Conservation (phyloP, 2,113 vertebrate species). For the Casuarius casuarius region DNA sequence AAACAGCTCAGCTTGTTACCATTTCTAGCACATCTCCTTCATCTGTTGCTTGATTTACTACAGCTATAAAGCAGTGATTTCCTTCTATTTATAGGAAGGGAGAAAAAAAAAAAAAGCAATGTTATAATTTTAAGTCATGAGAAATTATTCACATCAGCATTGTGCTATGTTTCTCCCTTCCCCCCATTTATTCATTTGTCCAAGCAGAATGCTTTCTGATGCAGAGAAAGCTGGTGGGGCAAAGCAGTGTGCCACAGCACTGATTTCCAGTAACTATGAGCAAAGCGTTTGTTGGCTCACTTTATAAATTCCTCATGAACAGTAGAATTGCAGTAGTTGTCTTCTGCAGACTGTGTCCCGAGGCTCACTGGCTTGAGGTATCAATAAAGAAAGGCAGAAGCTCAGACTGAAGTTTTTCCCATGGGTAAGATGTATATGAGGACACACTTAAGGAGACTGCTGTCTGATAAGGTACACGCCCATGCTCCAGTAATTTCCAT, state of each 20-base stretch:
- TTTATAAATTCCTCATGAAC: background rate
- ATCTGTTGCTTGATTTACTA: slow-evolving; percentile 31
- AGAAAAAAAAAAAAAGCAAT: background rate
- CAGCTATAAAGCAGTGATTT: slow-evolving; percentile 8
- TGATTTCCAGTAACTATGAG: background rate
- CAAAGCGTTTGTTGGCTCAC: background rate
- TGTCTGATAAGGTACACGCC: background rate
- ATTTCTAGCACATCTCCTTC: slow-evolving; percentile 28
- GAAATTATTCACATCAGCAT: slow-evolving; percentile 1
- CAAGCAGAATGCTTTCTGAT: background rate
- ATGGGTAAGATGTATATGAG: background rate
- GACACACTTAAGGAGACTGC: background rate
- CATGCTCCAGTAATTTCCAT: background rate
- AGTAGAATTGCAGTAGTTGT: background rate
- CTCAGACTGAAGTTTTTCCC: background rate
- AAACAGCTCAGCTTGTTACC: slow-evolving; percentile 22
- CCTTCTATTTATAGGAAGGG: background rate
- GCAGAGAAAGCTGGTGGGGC: background rate
- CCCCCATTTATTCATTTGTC: background rate
- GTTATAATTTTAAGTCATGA: background rate
- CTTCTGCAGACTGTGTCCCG: background rate
- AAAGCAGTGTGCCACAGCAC: background rate
- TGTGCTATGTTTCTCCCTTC: background rate
- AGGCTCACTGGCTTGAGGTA: background rate
- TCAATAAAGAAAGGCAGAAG: background rate